Base-by-base conservation (phyloP, 2,113 vertebrate genomes). In the Trematocara zebra region DNA sequence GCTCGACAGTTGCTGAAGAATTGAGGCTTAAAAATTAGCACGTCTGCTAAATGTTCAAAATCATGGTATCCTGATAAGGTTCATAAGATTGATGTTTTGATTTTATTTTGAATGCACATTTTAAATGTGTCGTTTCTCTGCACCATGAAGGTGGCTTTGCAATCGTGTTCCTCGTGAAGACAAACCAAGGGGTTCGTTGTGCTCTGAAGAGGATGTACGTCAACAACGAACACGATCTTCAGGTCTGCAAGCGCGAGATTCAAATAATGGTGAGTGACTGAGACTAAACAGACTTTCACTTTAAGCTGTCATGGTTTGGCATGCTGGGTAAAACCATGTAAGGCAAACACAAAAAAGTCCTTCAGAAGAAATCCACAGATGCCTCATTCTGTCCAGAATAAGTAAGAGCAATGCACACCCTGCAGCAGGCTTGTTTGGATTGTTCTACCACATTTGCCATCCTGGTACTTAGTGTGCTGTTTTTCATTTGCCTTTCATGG, bases 191-290 rank as follows among this genome's bases (percentile, higher is more conserved):
- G 15, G 94, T 98, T 91, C 98, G 98, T 15, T 98, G 98, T 89
- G 99, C 99, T 89, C 97, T 99, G 92, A 99, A 99, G 96, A 96
- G 99, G 91, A 99, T 99, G 99, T 99, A 99, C 1, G 99, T 99
- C 95, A 99, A 99, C 93, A 99, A 98, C 1, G 99, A 99, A 89
- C 95, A 99, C 0, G 99, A 99, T 91, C 95, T 99, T 87, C 98
- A 99, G 89, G 98, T 99, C 90, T 99, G 98, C 97, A 98, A 99
- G 91, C 94, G 97, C 47, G 99, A 99, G 92, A 99, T 99, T 93
- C 99, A 99, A 86, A 99, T 99, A 91, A 99, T 99, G 99, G 99
- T 99, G 95, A 97, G 98, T 94, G 35, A 11, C 51, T 74, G 40
- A 44, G 23, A 20, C 42, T 3, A 14, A 44, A 47, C 15, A 81